phyloP scores from a whole-genome alignment of 2,888 invertebrate genomes.

The Drosophila putrida region DNA sequence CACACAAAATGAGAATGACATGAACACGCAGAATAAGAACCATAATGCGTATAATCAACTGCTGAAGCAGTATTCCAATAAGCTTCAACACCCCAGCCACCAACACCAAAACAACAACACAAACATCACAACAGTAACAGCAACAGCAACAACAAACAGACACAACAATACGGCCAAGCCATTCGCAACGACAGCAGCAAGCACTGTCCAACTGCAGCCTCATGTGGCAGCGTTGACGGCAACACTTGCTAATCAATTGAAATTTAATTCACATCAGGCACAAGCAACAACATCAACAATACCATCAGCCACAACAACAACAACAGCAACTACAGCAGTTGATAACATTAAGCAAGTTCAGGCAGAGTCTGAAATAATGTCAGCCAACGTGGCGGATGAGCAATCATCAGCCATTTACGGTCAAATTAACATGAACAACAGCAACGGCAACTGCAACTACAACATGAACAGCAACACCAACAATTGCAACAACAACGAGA shows the following conservation, averaged over 20 bases:
- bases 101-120: constrained; percentile 42
- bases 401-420: constrained; percentile 69
- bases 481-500: constrained; percentile 20
- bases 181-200: constrained; percentile 43
- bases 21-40: constrained; percentile 84
- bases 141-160: constrained; percentile 42
- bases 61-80: constrained; percentile 83
- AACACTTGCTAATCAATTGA: constrained; percentile 83
- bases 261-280: constrained; percentile 83
- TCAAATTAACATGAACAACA: constrained; percentile 59
- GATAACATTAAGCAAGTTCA: constrained; percentile 27
- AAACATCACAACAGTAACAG: constrained; percentile 46
- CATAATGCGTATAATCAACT: constrained; percentile 83
- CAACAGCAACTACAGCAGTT: constrained; percentile 41
- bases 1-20: constrained; percentile 83
- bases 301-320: constrained; percentile 42
- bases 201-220: constrained; percentile 58
- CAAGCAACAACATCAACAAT: constrained; percentile 44
- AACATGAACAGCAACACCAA: constrained; percentile 17
- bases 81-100: constrained; percentile 65
- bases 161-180: constrained; percentile 52
- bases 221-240: constrained; percentile 80
- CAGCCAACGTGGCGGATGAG: constrained; percentile 72
- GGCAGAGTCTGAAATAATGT: constrained; percentile 48
- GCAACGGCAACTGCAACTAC: constrained; percentile 43